Evolutionary conservation across 2,888 invertebrate species (phyloP), one percentile per base, ranked within the genome.

Genomic region (Odiellus spinosus): DNA sequence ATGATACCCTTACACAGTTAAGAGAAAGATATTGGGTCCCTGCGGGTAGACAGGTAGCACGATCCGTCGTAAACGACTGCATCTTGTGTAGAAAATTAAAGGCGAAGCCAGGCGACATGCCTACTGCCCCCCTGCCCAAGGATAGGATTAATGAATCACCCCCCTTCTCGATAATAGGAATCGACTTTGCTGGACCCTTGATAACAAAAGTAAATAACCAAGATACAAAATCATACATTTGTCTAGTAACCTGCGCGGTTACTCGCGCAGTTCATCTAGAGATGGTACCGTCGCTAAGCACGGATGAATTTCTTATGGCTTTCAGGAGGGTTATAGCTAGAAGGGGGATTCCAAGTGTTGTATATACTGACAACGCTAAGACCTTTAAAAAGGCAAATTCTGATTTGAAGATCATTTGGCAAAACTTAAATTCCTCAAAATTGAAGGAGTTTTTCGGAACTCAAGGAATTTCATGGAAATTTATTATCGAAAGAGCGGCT

Each of bases 311-410:
- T 47, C 17, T 64, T 11, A 47, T 53, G 39, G 56, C 58, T 11
- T 46, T 66, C 10, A 44, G 59, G 26, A 45, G 63, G 40, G 64
- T 66, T 44, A 53, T 62, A 15, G 55, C 59, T 2, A 45, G 62
- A 39, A 48, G 61, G 18, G 61, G 65, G 4, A 49, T 59, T 15
- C 62, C 62, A 1, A 51, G 40, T 11, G 53, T 58, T 4, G 57
- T 66, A 2, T 63, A 58, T 41, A 58, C 57, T 19, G 67, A 68
- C 45, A 66, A 66, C 46, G 64, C 63, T 1, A 59, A 60, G 1
- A 64, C 64, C 49, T 67, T 69, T 52, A 52, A 58, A 2, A 61
- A 64, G 1, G 51, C 60, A 0, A 51, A 55, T 5, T 65, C 60
- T 53, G 61, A 70, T 12, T 21, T 57, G 18, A 26, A 44, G n/a